Base-by-base conservation (phyloP, 2,113 vertebrate genomes). In the Herpailurus yagouaroundi region DNA sequence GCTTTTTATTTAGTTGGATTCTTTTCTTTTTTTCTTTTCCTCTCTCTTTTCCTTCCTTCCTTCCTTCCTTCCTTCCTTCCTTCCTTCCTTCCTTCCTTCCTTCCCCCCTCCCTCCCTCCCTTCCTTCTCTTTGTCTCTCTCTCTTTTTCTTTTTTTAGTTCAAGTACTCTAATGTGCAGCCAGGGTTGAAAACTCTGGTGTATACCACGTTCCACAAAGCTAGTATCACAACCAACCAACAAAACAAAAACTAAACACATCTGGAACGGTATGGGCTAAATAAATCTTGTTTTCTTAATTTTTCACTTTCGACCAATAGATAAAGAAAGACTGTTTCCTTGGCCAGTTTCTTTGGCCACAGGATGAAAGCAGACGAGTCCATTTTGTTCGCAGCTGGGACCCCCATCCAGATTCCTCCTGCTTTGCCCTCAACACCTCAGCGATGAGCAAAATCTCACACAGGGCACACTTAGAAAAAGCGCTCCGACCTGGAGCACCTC, bases 251-350 rank as follows among this genome's bases (percentile, higher is more conserved):
- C 15, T 13, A 63, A 93, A 82, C 4, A 50, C 85, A 95, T 64
- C 33, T 93, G 69, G 48, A 14, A 69, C 55, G 25, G 38, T 4
- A 31, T 29, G 6, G 7, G 27, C n/a, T 87, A 21, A 36, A 41
- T 73, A 84, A 57, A 50, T 12, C 66, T 45, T 21, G 3, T 81
- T 81, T 89, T 71, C 45, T 69, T 38, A 86, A 83, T 63, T 81
- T 80, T 83, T 52, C 15, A 91, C 63, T 85, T 89, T 94, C 81
- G 95, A 94, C 60, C 31, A 38, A 91, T 3, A 88, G 33, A 57
- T 41, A 81, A 41, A 90, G 50, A 31, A 23, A 76, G 48, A 23
- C 9, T 1, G 1, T 48, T 45, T 45, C 45, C 45, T 45, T 45
- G 8, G 45, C 36, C 66, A 57, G 55, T 69, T 73, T 85, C 31